Base-by-base conservation (phyloP, 2,113 vertebrate species). In the Apteryx mantelli region DNA sequence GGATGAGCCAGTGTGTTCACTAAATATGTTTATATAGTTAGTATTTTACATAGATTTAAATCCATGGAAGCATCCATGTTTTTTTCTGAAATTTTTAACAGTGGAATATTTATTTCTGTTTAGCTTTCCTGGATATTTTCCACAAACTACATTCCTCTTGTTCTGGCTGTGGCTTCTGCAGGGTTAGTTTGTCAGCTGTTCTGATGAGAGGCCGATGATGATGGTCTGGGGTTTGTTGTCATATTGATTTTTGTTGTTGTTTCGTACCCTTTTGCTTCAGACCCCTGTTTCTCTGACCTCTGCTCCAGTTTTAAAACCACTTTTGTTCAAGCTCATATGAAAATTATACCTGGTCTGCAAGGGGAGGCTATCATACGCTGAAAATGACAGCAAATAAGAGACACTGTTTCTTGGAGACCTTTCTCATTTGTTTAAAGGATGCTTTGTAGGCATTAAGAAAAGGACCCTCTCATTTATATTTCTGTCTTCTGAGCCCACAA, bases 11-110 rank as follows among this genome's bases (percentile, higher is more conserved):
- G 70, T 89, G 89, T 78, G 79, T 87, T 96, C 82, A 34, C 84
- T 96, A 96, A 93, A 96, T 86, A 95, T 95, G 93, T 96, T 95
- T 96, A 92, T 96, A 80, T 71, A 88, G 71, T 91, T 94, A 82
- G 88, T 71, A 94, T 96, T 97, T 97, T 95, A 85, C 65, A 65
- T 68, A 83, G 90, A 74, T 90, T 89, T 95, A 94, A 95, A 89
- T 95, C 85, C 42, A 6, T 95, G 71, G 36, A 96, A 83, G 91
- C 91, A 89, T 94, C 89, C 77, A 61, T 73, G 6, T 61, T 52
- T 93, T 84, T 84, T 92, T 86, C 74, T 84, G 68, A 90, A 75
- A 91, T 83, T 93, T 95, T 46, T 88, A 94, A 66, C 75, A 77
- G 94, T 42, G 79, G 44, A 87, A 83, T 95, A 96, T 94, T 95